phyloP scores from a whole-genome alignment of 2,888 invertebrate genomes.

The Zygothrica quintamaculata region DNA sequence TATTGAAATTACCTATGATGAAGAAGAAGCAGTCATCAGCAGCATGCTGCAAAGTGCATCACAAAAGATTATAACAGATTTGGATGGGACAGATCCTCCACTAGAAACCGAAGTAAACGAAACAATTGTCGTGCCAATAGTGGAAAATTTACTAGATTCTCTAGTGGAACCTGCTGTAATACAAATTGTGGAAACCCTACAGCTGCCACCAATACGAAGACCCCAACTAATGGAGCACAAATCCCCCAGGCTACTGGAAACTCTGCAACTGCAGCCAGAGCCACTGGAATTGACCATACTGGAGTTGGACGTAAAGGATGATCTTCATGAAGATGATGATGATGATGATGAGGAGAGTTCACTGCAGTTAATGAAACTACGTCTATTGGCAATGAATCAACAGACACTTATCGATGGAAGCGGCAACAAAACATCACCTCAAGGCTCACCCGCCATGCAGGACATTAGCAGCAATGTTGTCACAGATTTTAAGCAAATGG shows the following conservation, averaged over 20 bases:
- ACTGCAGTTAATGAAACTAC: slow-evolving; percentile 78
- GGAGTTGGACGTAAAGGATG: slow-evolving; percentile 27
- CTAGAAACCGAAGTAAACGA: too few relatives aligned
- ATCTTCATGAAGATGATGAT: slow-evolving; percentile 62
- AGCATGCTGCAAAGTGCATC: slow-evolving; percentile 38
- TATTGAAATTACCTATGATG: slow-evolving; percentile 80
- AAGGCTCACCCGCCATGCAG: slow-evolving; percentile 26
- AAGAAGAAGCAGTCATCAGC: slow-evolving; percentile 61
- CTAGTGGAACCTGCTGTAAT: slow-evolving; percentile 21
- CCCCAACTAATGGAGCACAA: slow-evolving; percentile 58
- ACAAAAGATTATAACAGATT: slow-evolving; percentile 62
- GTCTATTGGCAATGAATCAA: slow-evolving; percentile 81
- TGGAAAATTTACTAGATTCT: too few relatives aligned
- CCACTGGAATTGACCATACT: slow-evolving; percentile 43
- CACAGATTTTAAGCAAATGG: slow-evolving; percentile 82
- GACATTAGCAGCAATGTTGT: slow-evolving; percentile 7
- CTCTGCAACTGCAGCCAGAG: slow-evolving; percentile 59
- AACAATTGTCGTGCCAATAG: too few relatives aligned
- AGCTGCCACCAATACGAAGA: slow-evolving; percentile 36
- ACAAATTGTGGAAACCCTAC: slow-evolving; percentile 18
- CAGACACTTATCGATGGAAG: slow-evolving; percentile 38
- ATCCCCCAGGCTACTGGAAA: slow-evolving; percentile 30
- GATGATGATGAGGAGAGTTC: slow-evolving; percentile 81
- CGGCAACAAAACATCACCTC: slow-evolving; percentile 48
- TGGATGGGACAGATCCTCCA: slow-evolving; percentile 55